Conservation (phyloP, 2,113 vertebrate genomes). For the Mastomys coucha region DNA sequence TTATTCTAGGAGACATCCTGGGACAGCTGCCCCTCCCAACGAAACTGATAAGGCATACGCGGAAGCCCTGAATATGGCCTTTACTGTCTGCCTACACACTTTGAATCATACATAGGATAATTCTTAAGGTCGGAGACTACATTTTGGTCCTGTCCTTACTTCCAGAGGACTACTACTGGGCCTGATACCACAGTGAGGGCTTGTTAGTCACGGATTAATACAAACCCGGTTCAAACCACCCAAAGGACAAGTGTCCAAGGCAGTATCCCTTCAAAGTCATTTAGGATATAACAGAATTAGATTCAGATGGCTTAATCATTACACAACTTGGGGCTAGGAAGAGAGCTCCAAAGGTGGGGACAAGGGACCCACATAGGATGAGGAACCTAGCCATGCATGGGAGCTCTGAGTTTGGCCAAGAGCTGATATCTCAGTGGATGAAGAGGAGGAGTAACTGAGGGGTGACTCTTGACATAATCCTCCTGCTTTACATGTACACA, state of each 20-base stretch:
- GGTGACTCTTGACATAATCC: too few species aligned
- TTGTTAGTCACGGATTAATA: constrained; percentile 18
- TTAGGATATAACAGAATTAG: constrained; percentile 38
- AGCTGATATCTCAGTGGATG: background rate
- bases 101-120: background rate
- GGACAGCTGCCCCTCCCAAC: background rate
- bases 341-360: background rate
- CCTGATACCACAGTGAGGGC: background rate
- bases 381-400: background rate
- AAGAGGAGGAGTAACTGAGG: background rate
- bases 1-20: background rate
- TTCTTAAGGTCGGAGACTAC: background rate
- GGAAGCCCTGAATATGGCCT: background rate
- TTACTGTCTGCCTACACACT: background rate
- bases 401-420: background rate
- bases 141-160: background rate
- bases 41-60: constrained; percentile 12
- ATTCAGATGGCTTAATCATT: constrained; percentile 34
- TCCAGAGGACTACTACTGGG: background rate
- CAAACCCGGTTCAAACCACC: constrained; percentile 18
- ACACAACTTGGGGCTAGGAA: background rate
- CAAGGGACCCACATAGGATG: background rate
- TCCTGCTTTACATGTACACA: background rate
- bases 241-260: background rate
- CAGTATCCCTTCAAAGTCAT: constrained; percentile 27